These are phyloP conservation scores for Allolobophora icterica DNA, from an alignment of 2,888 invertebrate species.

Conservation along the genomic window DNA sequence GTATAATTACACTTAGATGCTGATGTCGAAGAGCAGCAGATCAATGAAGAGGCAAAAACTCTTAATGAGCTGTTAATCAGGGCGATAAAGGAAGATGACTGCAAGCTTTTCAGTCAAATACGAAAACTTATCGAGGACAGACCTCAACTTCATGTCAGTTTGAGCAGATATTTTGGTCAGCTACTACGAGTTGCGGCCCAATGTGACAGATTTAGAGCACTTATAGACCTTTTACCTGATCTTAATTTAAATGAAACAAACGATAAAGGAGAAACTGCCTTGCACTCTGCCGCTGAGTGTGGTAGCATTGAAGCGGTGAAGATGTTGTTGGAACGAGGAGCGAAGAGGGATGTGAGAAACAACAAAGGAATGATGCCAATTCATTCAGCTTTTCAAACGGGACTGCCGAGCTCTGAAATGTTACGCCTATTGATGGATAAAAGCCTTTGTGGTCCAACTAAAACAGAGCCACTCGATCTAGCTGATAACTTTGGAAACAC, in stretches of 20 bases:
- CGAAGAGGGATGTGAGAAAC: slow-evolving; percentile 56
- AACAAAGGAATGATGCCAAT: slow-evolving; percentile 45
- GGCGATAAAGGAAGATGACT: background rate
- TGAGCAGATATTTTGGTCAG: background rate
- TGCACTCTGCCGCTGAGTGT: slow-evolving; percentile 58
- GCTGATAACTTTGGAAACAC: slow-evolving; percentile 49
- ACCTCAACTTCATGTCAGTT: background rate
- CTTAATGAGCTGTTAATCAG: too few relatives aligned
- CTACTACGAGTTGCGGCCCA: background rate
- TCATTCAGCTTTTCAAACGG: background rate
- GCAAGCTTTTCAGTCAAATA: background rate
- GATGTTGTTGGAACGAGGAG: slow-evolving; percentile 52
- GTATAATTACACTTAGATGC: too few relatives aligned
- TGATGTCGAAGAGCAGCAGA: too few relatives aligned
- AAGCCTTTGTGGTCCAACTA: background rate
- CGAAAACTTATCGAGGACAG: background rate
- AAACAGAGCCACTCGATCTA: too few relatives aligned
- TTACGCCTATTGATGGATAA: background rate
- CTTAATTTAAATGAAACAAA: slow-evolving; percentile 52
- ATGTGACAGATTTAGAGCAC: background rate
- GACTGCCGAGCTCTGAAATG: background rate
- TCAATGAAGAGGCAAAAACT: too few relatives aligned
- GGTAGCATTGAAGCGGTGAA: slow-evolving; percentile 53
- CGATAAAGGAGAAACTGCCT: slow-evolving; percentile 56
- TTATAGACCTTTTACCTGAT: slow-evolving; percentile 6